Base-by-base conservation (phyloP, 23 tunicate genomes). In the Phallusia fumigata region DNA sequence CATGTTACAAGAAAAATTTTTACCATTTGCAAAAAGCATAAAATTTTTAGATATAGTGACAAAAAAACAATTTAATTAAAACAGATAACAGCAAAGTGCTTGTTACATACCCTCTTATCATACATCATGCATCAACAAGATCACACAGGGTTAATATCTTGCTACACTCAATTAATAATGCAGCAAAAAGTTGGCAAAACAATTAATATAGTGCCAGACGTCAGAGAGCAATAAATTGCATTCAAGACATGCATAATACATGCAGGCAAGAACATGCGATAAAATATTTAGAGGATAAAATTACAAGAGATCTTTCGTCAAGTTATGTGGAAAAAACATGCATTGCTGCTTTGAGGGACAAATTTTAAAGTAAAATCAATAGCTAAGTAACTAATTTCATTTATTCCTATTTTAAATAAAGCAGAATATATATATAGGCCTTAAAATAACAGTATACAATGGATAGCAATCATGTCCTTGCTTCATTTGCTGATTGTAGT, bases 171-270 rank as follows among this genome's bases (percentile, higher is more conserved):
- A 58, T 58, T 58, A 58, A 58, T 58, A 58, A 58, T 58, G 69
- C 69, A 58, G 69, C 69, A 58, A 58, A 58, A 5, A 58, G 28
- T 58, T 58, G 26, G 69, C 69, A 58, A 58, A 58, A 58, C 69
- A 58, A 21, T 58, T 58, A 58, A 58, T 58, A 21, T 58, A 22
- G 15, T 22, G 28, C 69, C 11, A 58, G 11, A 24, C 69, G 28
- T 58, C 28, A 22, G 28, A 22, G 13, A 58, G 69, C 28, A 22
- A 21, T 58, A 58, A 21, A 58, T 58, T 58, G 69, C 28, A 24
- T 21, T 21, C 15, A 21, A 58, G 69, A 58, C 28, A 58, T 58
- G 28, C 69, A 58, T 58, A 58, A 58, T 58, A 24, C 69, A 58
- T 58, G 69, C 69, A 22, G 28, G 69, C 26, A 24, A 58, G 28